phyloP scores from a whole-genome alignment of 2,888 invertebrate species.

The Acleris cristana region DNA sequence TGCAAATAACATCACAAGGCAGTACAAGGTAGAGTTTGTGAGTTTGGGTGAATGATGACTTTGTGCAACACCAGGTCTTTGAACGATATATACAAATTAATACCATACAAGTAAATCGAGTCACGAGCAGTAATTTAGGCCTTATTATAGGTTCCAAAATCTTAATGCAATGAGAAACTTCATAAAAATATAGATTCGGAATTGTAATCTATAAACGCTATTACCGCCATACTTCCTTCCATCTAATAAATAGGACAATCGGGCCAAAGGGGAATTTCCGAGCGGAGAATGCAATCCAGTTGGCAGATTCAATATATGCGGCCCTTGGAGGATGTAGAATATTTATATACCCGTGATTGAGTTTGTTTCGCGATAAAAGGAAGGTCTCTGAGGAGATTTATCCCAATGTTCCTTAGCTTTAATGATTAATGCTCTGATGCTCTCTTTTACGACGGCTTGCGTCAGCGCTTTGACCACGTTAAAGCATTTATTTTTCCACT shows the following conservation, averaged over 20 bases:
- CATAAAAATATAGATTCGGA: no score
- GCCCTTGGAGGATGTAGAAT: constrained; percentile 46
- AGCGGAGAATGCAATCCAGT: constrained; percentile 45
- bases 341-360: constrained; percentile 47
- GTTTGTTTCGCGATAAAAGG: constrained; percentile 36
- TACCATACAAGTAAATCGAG: no score
- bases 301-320: constrained; percentile 47
- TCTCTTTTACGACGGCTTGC: neutral
- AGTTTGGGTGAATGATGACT: no score
- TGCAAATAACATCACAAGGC: neutral
- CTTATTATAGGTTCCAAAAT: no score
- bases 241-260: constrained; percentile 45
- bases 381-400: constrained; percentile 16
- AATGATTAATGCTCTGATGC: constrained; percentile 30
- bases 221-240: constrained; percentile 1
- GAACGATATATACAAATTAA: no score
- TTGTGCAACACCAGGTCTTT: no score
- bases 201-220: no score
- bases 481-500: no score
- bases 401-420: constrained; percentile 27
- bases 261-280: constrained; percentile 47
- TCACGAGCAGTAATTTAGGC: no score
- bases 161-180: no score
- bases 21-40: neutral
- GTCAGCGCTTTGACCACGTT: no score